Evolutionary conservation across 2,888 invertebrate genomes (phyloP).

Genomic region (Drosophila ezoana): DNA sequence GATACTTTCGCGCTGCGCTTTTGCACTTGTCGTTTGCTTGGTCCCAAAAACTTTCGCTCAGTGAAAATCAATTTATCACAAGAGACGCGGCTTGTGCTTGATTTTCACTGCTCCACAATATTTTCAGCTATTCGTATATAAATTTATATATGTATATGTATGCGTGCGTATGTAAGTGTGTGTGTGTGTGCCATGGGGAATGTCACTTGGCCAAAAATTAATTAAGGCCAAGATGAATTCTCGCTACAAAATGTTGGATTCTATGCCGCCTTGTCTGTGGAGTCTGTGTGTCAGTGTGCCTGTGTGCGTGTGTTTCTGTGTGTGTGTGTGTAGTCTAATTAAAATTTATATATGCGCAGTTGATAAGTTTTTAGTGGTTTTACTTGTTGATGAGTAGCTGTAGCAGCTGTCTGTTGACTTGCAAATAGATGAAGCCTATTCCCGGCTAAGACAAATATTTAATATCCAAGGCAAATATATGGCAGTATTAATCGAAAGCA

Average conservation of each 20-base stretch:
- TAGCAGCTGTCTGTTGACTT: constrained; percentile 25
- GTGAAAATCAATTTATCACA: constrained; percentile 74
- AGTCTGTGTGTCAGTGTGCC: constrained; percentile 20
- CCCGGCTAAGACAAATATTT: constrained; percentile 22
- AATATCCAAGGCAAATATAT: background rate
- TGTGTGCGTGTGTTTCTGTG: constrained; percentile 11
- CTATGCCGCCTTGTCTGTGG: constrained; percentile 35
- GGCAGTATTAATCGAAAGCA: too few relatives aligned
- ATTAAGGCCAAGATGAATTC: constrained; percentile 70
- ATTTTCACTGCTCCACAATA: constrained; percentile 38
- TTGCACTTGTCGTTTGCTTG: constrained; percentile 58
- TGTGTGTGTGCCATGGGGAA: constrained; percentile 26
- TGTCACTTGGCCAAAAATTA: constrained; percentile 78
- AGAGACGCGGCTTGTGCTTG: constrained; percentile 35
- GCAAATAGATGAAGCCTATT: constrained; percentile 13
- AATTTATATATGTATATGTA: background rate
- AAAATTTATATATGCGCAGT: constrained; percentile 77
- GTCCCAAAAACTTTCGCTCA: constrained; percentile 57
- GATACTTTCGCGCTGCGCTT: constrained; percentile 76
- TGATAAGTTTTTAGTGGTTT: constrained; percentile 77
- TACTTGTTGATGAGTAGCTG: constrained; percentile 51
- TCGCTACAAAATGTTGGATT: constrained; percentile 57
- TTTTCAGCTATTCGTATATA: background rate
- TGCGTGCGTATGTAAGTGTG: constrained; percentile 12
- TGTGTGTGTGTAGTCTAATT: constrained; percentile 60